These are phyloP conservation scores for Phlogophora meticulosa DNA, from an alignment of 2,888 invertebrate species.

Conservation along the genomic window DNA sequence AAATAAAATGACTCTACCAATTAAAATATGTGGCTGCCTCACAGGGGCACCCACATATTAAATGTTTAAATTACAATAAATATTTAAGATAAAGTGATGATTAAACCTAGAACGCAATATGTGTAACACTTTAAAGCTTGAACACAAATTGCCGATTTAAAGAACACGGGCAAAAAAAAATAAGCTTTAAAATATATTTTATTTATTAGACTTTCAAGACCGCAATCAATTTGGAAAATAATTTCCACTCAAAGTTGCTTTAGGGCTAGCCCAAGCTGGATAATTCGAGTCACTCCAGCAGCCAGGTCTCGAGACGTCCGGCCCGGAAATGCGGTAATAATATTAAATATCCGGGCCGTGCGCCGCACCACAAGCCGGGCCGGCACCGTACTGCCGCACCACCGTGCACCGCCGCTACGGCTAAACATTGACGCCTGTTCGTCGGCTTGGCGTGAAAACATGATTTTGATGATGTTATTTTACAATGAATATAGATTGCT, in stretches of 20 bases:
- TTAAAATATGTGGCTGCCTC: too few species aligned
- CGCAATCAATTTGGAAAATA: constrained; percentile 33
- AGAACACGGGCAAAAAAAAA: constrained; percentile 18
- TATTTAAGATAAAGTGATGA: too few species aligned
- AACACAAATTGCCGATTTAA: constrained; percentile 22
- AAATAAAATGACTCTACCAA: too few species aligned
- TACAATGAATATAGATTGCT: neutral
- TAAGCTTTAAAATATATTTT: constrained; percentile 21
- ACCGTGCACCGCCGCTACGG: neutral
- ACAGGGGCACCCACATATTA: too few species aligned
- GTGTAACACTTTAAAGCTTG: constrained; percentile 18
- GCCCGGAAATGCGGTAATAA: constrained; percentile 69
- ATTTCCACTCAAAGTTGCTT: constrained; percentile 49
- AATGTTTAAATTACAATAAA: too few species aligned
- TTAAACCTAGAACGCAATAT: neutral
- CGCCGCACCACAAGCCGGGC: constrained; percentile 34
- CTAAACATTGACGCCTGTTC: constrained; percentile 3
- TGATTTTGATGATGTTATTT: neutral
- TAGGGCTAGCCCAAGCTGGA: constrained; percentile 23
- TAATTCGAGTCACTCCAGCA: constrained; percentile 33
- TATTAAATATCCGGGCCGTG: constrained; percentile 68
- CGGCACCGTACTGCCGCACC: constrained; percentile 13
- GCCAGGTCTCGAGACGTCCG: constrained; percentile 58
- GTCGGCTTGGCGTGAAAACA: neutral
- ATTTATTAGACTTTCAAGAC: constrained; percentile 21